Evolutionary conservation across 2,113 vertebrate species (phyloP), one percentile per base, ranked within the genome.

Genomic region (Picathartes gymnocephalus): DNA sequence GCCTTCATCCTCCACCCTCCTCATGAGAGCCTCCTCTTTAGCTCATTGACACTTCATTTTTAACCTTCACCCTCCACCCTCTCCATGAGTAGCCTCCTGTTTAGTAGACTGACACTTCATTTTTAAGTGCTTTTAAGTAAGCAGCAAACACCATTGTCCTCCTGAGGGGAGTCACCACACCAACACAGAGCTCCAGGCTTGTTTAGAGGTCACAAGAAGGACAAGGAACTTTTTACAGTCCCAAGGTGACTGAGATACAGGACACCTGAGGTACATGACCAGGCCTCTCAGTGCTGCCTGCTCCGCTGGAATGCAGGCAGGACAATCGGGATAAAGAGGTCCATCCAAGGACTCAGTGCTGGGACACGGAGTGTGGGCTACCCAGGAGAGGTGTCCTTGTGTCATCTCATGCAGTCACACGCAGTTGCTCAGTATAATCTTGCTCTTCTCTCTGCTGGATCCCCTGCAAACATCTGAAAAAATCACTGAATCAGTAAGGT

Each of bases 331-430:
- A 10, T 15, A 5, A n/a, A 61, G 18, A 66, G 42, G 11, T 13
- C 19, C 8, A 8, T 25, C 28, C 5, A 6, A 3, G n/a, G 73
- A 8, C 60, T n/a, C 31, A 10, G 6, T 1, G 21, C 27, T 20
- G 0, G 1, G 50, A 45, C 21, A 8, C 2, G 16, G 54, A 25
- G 22, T 0, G 13, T 22, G 31, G 50, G 33, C 57, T 14, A 1
- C 11, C 10, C 8, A 10, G 50, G 47, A 65, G 28, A 66, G 33
- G 56, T 33, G 47, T 54, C 60, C 21, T 30, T 4, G 8, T 28
- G 37, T 24, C 17, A 2, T 35, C 24, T 20, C 40, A 3, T 9
- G 15, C 48, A 57, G 62, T 12, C 10, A 0, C 11, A 17, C 2
- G 23, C 23, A 28, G 35, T 4, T 54, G 68, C 54, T 82, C 37